Percentiles rank a stretch among this genome's conserved stretches.
These are phyloP conservation scores for Ceratitis capitata DNA, from an alignment of 1,140 invertebrate genomes.

Conservation along the genomic window DNA sequence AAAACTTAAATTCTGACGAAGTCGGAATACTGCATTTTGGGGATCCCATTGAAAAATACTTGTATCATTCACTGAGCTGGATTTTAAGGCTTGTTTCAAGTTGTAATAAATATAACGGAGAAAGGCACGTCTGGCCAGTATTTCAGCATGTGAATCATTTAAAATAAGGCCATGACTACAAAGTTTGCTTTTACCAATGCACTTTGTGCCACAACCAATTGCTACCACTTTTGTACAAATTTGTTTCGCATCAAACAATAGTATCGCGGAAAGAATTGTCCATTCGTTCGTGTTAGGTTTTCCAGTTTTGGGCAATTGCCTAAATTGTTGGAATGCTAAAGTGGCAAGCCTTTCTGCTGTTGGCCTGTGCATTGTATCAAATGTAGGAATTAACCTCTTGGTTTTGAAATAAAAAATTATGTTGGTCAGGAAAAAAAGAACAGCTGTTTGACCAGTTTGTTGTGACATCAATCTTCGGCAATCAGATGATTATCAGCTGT, in stretches of 20 bases:
- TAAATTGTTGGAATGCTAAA: slow-evolving; percentile 72
- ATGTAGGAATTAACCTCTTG: too few species aligned
- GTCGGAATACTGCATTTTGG: slow-evolving; percentile 61
- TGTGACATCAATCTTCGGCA: too few species aligned
- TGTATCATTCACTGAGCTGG: slow-evolving; percentile 62
- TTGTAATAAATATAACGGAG: slow-evolving; percentile 77
- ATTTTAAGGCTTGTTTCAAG: slow-evolving; percentile 48
- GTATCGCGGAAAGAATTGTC: slow-evolving; percentile 82
- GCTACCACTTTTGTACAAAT: slow-evolving; percentile 74
- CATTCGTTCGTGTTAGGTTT: slow-evolving; percentile 85
- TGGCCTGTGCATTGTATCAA: not conserved
- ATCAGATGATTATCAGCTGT: not conserved
- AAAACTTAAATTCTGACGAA: slow-evolving; percentile 76
- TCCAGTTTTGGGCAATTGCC: slow-evolving; percentile 78
- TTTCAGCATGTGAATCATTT: slow-evolving; percentile 93
- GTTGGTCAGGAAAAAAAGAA: not conserved
- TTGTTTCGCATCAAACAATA: slow-evolving; percentile 66
- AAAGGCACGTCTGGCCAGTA: slow-evolving; percentile 84
- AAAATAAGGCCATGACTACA: slow-evolving; percentile 76
- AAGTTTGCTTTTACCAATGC: slow-evolving; percentile 77
- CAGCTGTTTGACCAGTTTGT: not conserved
- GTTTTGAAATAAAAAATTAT: too few species aligned
- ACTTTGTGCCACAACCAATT: slow-evolving; percentile 90
- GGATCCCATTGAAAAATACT: slow-evolving; percentile 52
- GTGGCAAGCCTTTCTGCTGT: slow-evolving; percentile 56